These are phyloP conservation scores for Ascaphus truei DNA, from an alignment of 2,113 vertebrate species.

Conservation along the genomic window DNA sequence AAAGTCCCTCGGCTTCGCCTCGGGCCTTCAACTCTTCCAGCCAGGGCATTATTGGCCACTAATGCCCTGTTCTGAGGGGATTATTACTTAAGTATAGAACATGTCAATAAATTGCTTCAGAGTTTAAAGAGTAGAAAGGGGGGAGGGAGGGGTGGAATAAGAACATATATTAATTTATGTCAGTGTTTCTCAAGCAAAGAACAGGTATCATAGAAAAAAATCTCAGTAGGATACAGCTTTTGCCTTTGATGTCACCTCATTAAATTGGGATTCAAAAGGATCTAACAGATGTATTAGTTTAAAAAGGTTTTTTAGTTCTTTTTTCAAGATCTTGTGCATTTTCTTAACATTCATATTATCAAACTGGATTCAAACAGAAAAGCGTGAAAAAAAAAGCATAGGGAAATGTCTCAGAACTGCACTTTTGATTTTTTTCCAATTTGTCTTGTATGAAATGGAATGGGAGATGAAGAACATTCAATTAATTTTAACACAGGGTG, in stretches of 20 bases:
- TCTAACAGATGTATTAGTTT: slow-evolving; percentile 77
- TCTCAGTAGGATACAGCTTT: slow-evolving; percentile 48
- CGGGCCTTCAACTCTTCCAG: too few relatives aligned
- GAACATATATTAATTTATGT: slow-evolving; percentile 64
- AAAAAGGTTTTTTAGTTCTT: slow-evolving; percentile 66
- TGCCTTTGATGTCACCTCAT: slow-evolving; percentile 72
- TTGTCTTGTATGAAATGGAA: slow-evolving; percentile 74
- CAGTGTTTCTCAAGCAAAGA: slow-evolving; percentile 60
- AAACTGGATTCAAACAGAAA: slow-evolving; percentile 73
- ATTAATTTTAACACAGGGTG: slow-evolving; percentile 75
- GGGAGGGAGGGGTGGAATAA: slow-evolving; percentile 33
- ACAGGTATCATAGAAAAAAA: slow-evolving; percentile 55
- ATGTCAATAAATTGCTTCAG: slow-evolving; percentile 53
- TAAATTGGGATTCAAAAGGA: slow-evolving; percentile 72
- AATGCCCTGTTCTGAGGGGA: too few relatives aligned
- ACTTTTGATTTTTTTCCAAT: slow-evolving; percentile 74
- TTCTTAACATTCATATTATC: slow-evolving; percentile 60
- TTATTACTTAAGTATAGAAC: slow-evolving; percentile 22
- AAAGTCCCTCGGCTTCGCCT: too few relatives aligned
- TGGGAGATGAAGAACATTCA: slow-evolving; percentile 73
- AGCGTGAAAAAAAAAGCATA: slow-evolving; percentile 66
- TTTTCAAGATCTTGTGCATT: slow-evolving; percentile 12
- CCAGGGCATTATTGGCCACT: too few relatives aligned
- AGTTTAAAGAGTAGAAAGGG: slow-evolving; percentile 25
- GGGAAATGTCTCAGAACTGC: slow-evolving; percentile 70